These are phyloP conservation scores for Lithobates pipiens DNA, from an alignment of 2,797 vertebrate genomes.

Conservation along the genomic window DNA sequence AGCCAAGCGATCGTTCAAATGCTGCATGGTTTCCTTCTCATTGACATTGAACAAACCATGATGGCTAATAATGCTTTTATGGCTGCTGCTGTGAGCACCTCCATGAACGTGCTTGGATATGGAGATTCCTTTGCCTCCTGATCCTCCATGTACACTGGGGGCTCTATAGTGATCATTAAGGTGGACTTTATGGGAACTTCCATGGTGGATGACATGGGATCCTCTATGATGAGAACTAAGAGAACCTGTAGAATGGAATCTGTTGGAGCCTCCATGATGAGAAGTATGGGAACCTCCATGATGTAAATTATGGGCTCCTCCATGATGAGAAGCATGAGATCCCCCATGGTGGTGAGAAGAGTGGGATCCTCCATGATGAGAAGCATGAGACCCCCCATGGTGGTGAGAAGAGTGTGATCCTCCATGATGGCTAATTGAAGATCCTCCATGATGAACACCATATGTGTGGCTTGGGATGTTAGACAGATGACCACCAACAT, in stretches of 20 bases:
- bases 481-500: constrained; percentile 3
- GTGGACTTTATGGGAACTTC: constrained; percentile 20
- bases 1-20: constrained; percentile 87
- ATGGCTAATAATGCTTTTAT: constrained; percentile 47
- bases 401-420: constrained; percentile 8
- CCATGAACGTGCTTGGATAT: constrained; percentile 65
- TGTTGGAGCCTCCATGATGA: constrained; percentile 34
- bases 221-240: neutral
- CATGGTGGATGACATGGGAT: constrained; percentile 10
- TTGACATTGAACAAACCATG: constrained; percentile 69
- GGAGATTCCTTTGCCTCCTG: constrained; percentile 63
- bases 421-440: neutral
- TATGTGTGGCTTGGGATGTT: constrained; percentile 7
- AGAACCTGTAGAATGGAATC: neutral
- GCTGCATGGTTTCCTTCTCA: constrained; percentile 92
- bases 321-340: neutral
- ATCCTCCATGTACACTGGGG: constrained; percentile 71
- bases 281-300: constrained; percentile 4
- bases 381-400: neutral
- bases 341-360: neutral
- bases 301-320: neutral
- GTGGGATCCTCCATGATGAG: constrained; percentile 15
- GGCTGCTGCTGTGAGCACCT: constrained; percentile 43
- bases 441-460: constrained; percentile 22
- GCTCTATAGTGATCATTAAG: constrained; percentile 66